Conservation (phyloP, 2,888 invertebrate species). For the Cryptophagus acutangulus region DNA sequence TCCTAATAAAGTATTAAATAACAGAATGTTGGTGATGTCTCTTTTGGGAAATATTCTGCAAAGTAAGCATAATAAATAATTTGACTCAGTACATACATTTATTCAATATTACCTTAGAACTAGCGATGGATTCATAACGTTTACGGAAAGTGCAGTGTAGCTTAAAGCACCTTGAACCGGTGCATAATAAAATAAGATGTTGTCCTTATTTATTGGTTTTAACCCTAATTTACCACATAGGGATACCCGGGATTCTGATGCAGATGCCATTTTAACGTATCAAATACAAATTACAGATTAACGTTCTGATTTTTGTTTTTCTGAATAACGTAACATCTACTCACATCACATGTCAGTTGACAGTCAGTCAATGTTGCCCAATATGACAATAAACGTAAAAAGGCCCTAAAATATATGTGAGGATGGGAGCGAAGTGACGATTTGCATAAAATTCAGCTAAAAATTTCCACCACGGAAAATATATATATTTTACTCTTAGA, state of each 20-base stretch:
- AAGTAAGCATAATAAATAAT: constrained; percentile 31
- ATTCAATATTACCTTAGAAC: constrained; percentile 58
- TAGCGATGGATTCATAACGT: constrained; percentile 79
- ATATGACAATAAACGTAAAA: no score
- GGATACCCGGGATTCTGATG: constrained; percentile 32
- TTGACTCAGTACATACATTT: background rate
- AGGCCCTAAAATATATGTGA: no score
- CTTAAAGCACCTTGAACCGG: constrained; percentile 71
- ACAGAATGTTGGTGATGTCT: constrained; percentile 76
- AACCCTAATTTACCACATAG: constrained; percentile 46
- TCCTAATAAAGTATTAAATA: constrained; percentile 76
- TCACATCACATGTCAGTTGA: no score
- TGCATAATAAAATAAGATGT: constrained; percentile 69
- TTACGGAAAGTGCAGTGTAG: constrained; percentile 73
- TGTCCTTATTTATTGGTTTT: constrained; percentile 66
- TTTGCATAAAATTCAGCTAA: no score
- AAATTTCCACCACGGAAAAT: no score
- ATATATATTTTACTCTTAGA: no score
- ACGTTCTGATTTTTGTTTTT: constrained; percentile 9
- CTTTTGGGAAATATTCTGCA: constrained; percentile 65
- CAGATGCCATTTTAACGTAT: constrained; percentile 37
- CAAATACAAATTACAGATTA: constrained; percentile 8
- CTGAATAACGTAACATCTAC: no score
- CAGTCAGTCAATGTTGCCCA: no score
- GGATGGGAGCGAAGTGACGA: no score